Conservation (phyloP, 2,888 invertebrate species). For the Imbricaverruca yamaguchii region DNA sequence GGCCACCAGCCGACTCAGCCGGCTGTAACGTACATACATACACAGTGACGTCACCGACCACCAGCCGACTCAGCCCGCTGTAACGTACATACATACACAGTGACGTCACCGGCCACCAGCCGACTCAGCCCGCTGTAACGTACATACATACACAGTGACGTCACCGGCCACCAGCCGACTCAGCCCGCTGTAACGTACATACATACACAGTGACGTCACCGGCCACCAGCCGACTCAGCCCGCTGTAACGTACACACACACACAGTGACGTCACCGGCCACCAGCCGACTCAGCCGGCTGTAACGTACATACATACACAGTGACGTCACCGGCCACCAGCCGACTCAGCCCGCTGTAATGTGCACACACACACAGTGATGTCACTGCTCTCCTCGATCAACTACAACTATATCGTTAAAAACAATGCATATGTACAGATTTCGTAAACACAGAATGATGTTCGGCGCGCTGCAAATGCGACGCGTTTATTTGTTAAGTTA, state of each 20-base stretch:
- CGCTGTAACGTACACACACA: background rate
- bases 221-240: background rate
- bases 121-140: background rate
- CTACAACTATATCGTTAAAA: too few species aligned
- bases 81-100: background rate
- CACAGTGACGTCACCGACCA: background rate
- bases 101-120: background rate
- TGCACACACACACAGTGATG: background rate
- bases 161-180: background rate
- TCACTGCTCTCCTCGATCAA: background rate
- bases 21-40: background rate
- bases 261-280: background rate
- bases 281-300: background rate
- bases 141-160: background rate
- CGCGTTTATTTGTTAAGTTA: too few species aligned
- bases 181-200: background rate
- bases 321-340: background rate
- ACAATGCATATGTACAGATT: too few species aligned
- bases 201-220: background rate
- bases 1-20: background rate
- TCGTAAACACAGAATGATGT: too few species aligned
- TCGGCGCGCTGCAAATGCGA: too few species aligned
- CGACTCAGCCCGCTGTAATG: background rate
- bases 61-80: background rate
- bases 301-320: background rate